Evolutionary conservation across 2,888 invertebrate species (phyloP).

Genomic region (Rotaria sp.): DNA sequence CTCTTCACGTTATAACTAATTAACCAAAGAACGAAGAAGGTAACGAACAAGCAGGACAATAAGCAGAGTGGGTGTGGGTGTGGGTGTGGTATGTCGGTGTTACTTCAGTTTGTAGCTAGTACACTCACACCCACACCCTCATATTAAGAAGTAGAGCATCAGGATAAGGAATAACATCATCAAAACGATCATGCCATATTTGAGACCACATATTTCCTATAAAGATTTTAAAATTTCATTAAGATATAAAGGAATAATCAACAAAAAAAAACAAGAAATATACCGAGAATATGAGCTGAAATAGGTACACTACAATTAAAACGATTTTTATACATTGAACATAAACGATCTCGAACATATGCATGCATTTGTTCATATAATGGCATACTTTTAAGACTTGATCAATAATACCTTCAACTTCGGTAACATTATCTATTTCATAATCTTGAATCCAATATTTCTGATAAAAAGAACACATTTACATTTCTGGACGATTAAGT

Average conservation of each 20-base stretch:
- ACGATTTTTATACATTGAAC: constrained; percentile 58
- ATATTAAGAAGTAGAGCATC: constrained; percentile 34
- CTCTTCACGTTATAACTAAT: too few species aligned
- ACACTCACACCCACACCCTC: too few species aligned
- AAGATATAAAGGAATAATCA: too few species aligned
- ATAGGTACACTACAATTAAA: constrained; percentile 44
- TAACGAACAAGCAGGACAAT: too few species aligned
- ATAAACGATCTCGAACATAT: constrained; percentile 50
- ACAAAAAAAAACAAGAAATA: not conserved
- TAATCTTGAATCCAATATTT: constrained; percentile 39
- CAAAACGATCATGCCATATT: constrained; percentile 39
- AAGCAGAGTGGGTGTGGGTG: too few species aligned
- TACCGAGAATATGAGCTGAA: constrained; percentile 41
- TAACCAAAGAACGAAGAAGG: too few species aligned
- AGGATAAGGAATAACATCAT: constrained; percentile 41
- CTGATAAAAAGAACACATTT: not conserved
- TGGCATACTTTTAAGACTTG: constrained; percentile 47
- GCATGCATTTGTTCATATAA: constrained; percentile 52
- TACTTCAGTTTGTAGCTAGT: too few species aligned
- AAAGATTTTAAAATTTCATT: not conserved
- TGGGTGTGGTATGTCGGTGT: too few species aligned
- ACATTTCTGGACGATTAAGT: too few species aligned
- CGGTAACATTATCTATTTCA: constrained; percentile 40
- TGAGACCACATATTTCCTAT: constrained; percentile 43
- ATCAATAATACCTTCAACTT: constrained; percentile 46